These are phyloP conservation scores for Hyles vespertilio DNA, from an alignment of 1,140 invertebrate species.

Conservation along the genomic window DNA sequence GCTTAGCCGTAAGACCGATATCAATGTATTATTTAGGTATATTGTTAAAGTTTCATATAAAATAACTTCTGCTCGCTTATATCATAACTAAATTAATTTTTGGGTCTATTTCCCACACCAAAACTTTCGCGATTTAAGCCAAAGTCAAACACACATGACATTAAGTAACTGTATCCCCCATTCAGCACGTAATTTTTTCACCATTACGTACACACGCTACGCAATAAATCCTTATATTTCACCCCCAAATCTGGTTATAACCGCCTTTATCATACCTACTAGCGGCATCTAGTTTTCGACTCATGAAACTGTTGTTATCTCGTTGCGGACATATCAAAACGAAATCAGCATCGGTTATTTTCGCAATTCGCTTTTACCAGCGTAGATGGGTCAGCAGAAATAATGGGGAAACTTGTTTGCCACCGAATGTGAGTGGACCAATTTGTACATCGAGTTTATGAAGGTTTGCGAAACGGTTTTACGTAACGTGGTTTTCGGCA, in stretches of 20 bases:
- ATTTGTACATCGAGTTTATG: conserved; percentile 1
- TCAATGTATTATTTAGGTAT: no score
- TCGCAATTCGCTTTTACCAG: conserved; percentile 36
- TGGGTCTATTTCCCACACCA: no score
- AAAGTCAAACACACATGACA: no score
- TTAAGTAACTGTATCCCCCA: not conserved
- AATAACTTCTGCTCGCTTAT: no score
- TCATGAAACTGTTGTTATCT: conserved; percentile 65
- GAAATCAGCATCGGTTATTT: conserved; percentile 69
- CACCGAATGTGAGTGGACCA: conserved; percentile 4
- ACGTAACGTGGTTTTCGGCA: not conserved
- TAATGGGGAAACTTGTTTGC: conserved; percentile 70
- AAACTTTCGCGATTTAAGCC: no score
- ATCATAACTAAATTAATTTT: no score
- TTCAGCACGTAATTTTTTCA: conserved; percentile 29
- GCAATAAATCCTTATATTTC: conserved; percentile 36
- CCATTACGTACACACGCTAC: conserved; percentile 26
- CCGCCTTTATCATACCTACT: conserved; percentile 16
- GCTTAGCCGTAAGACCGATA: no score
- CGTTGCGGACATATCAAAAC: conserved; percentile 61
- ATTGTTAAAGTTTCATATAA: no score
- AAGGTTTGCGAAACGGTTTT: not conserved
- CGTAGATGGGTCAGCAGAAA: conserved; percentile 57
- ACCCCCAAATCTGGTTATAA: conserved; percentile 20
- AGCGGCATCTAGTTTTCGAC: conserved; percentile 31